Evolutionary conservation across 2,797 vertebrate genomes (phyloP), one percentile per base, ranked within the genome.

Genomic region (Jordanella pulchra): DNA sequence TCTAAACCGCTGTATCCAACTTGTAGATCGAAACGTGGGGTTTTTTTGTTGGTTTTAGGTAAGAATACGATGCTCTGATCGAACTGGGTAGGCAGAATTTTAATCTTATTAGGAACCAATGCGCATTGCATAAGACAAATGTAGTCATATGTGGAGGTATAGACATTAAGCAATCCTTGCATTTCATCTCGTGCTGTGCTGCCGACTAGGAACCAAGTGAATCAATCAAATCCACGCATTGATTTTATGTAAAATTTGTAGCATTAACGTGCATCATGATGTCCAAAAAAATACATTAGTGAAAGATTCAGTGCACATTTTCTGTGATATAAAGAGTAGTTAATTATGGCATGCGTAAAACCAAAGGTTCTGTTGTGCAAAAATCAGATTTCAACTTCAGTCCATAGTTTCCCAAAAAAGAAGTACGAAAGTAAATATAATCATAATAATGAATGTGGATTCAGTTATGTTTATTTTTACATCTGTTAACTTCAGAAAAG

Each of bases 11-110:
- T 64, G 70, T 53, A 42, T 32, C 76, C 72, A 58, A 30, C 73
- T n/a, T 67, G 23, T 0, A 67, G 23, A 28, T 32, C 7, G 30
- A 69, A 71, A 78, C 64, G 66, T 68, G 77, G 63, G 7, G 18
- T n/a, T 54, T 4, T 63, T 27, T 27, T 18, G 79, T 73, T 56
- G 56, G 70, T 73, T 86, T 73, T 84, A 91, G 93, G 94, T 95
- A 94, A 89, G 80, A 32, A 42, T 82, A 53, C 76, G 79, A 14
- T 1, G 71, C 64, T 83, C 69, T 35, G 73, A 72, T 39, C 70
- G 18, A 44, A 68, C 47, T 82, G 28, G 47, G 13, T 48, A 42
- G 27, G 25, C 44, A 25, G 65, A 53, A 63, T 75, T 35, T 7
- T 47, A 71, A 47, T 45, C 28, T 47, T 75, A 56, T 72, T 47